These are phyloP conservation scores for Atta texana DNA, from an alignment of 1,140 invertebrate genomes.

Conservation along the genomic window DNA sequence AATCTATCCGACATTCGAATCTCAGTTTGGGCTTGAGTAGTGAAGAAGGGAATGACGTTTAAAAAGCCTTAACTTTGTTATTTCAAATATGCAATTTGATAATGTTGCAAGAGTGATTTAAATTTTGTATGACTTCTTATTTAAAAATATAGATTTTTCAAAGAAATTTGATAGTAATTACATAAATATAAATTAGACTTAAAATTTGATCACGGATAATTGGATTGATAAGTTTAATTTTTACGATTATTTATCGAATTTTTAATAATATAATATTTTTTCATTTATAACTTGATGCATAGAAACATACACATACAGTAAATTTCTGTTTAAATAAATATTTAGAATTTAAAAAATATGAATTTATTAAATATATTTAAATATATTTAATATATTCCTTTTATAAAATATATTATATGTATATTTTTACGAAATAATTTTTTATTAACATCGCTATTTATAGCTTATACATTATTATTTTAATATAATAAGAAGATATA, in stretches of 20 bases:
- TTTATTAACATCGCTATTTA: background rate
- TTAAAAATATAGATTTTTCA: background rate
- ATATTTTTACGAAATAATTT: background rate
- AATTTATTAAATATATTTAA: too few species aligned
- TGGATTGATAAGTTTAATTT: background rate
- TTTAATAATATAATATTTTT: background rate
- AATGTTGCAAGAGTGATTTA: background rate
- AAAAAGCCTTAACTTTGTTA: slow-evolving; percentile 5
- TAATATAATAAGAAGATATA: background rate
- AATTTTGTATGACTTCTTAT: background rate
- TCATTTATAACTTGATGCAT: background rate
- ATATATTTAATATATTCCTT: background rate
- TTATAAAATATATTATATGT: background rate
- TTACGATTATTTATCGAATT: background rate
- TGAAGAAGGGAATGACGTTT: slow-evolving; percentile 4
- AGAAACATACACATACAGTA: background rate
- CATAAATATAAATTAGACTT: background rate
- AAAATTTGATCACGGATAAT: background rate
- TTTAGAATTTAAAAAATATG: background rate
- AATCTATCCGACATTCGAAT: slow-evolving; percentile 47
- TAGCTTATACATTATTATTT: background rate
- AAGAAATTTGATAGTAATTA: background rate
- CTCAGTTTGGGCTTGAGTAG: slow-evolving; percentile 33
- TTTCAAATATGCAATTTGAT: background rate
- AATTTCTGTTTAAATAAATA: slow-evolving; percentile 17